Conservation (phyloP, 2,797 vertebrate species). For the Chelidonichthys spinosus region DNA sequence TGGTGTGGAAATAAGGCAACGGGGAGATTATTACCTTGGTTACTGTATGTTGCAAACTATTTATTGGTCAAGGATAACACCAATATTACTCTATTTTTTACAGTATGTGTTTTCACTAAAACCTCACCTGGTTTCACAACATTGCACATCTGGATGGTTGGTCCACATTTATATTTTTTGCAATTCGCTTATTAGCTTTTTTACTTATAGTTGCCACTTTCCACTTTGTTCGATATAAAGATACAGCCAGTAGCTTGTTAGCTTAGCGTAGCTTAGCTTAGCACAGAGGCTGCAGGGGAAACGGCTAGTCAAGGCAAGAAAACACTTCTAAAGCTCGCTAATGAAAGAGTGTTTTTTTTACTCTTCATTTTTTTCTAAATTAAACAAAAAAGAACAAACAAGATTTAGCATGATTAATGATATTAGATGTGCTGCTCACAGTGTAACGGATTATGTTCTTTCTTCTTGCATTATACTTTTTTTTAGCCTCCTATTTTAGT, state of each 20-base stretch:
- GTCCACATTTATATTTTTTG: not conserved
- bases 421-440: not conserved
- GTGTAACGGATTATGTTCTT: not conserved
- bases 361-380: not conserved
- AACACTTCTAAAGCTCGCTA: not conserved
- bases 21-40: not conserved
- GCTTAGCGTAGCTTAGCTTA: not conserved
- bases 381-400: not conserved
- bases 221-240: not conserved
- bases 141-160: not conserved
- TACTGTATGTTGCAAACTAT: not conserved
- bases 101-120: constrained; percentile 11
- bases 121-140: not conserved
- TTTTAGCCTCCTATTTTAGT: not conserved
- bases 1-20: not conserved
- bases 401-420: not conserved
- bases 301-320: not conserved
- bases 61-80: not conserved
- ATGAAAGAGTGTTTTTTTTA: not conserved
- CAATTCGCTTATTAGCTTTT: not conserved
- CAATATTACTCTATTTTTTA: constrained; percentile 10
- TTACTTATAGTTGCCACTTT: not conserved
- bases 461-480: not conserved
- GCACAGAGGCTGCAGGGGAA: not conserved
- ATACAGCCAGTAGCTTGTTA: not conserved